These are phyloP conservation scores for Rotaria magnacalcarata DNA, from an alignment of 2,888 invertebrate genomes.

Conservation along the genomic window DNA sequence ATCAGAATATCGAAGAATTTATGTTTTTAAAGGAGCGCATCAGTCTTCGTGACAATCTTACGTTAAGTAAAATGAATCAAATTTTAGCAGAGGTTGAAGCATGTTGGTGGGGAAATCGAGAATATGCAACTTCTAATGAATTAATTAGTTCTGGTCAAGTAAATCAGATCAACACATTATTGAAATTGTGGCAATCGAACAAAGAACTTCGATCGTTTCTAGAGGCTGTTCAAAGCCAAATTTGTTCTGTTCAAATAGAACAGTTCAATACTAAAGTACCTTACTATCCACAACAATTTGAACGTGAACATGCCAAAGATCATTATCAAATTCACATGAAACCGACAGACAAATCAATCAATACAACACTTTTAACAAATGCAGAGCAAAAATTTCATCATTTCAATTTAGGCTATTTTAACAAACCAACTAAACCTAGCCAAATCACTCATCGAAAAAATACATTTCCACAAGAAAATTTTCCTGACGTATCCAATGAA, in stretches of 20 bases:
- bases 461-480: too few relatives aligned
- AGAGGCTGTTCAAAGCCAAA: neutral
- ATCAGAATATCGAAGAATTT: neutral
- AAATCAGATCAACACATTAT: neutral
- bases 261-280: neutral
- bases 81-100: neutral
- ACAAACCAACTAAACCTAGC: neutral
- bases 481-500: too few relatives aligned
- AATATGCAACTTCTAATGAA: neutral
- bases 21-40: neutral
- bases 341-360: neutral
- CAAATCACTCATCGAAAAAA: neutral
- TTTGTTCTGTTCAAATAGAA: neutral
- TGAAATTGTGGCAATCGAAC: neutral
- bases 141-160: rapidly evolving
- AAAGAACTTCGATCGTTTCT: neutral
- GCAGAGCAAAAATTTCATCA: neutral
- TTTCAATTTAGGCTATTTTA: neutral
- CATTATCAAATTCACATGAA: neutral
- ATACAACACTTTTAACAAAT: neutral
- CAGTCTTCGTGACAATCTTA: neutral
- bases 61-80: neutral
- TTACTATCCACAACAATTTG: neutral
- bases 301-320: neutral
- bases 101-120: neutral